These are phyloP conservation scores for Pseudococcus jackbeardsleyi DNA, from an alignment of 2,888 invertebrate genomes.

Conservation along the genomic window DNA sequence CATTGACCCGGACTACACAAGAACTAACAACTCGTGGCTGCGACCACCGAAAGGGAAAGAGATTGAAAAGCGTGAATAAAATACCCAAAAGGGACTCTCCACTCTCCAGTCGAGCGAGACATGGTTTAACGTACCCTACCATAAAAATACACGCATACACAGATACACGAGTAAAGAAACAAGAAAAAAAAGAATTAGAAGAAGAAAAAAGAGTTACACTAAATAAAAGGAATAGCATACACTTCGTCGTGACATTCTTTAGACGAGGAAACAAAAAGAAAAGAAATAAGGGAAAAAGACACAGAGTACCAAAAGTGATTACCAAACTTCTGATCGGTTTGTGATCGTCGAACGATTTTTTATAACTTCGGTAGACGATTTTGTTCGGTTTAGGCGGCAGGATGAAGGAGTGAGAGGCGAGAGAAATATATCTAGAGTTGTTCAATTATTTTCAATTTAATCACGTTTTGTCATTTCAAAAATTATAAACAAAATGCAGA, in stretches of 20 bases:
- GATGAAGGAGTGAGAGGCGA: no score
- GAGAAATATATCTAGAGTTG: no score
- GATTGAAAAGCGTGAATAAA: constrained; percentile 54
- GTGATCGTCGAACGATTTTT: neutral
- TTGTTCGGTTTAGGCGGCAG: neutral
- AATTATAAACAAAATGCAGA: no score
- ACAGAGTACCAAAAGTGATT: constrained; percentile 6
- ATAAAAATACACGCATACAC: neutral
- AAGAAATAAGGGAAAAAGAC: constrained; percentile 18
- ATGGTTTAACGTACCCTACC: neutral
- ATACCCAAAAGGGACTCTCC: constrained; percentile 44
- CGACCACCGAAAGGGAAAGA: constrained; percentile 44
- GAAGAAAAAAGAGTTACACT: neutral
- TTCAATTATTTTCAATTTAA: no score
- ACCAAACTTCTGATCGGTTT: neutral
- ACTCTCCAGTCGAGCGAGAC: constrained; percentile 26
- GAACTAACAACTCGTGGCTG: neutral
- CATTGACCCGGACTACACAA: constrained; percentile 29
- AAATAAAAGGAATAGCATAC: constrained; percentile 32
- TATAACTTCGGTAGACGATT: neutral
- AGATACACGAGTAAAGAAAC: neutral
- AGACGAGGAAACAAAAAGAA: constrained; percentile 34
- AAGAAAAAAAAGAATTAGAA: neutral
- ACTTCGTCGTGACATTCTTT: constrained; percentile 24
- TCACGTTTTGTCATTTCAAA: no score